Percentiles rank a stretch among this genome's conserved stretches.
These are phyloP conservation scores for Cosmia trapezina DNA, from an alignment of 2,888 invertebrate species.

Conservation along the genomic window DNA sequence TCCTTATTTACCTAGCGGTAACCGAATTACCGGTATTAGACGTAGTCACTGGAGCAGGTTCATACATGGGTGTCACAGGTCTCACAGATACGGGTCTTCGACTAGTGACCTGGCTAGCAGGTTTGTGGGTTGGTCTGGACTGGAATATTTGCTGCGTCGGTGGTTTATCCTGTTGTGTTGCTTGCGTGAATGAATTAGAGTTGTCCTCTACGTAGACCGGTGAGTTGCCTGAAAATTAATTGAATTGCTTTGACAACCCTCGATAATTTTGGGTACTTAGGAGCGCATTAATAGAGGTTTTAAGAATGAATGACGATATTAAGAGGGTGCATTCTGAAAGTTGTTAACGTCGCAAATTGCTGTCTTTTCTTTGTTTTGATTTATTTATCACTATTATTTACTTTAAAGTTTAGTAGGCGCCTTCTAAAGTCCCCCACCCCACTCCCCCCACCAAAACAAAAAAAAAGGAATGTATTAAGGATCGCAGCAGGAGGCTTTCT, in stretches of 20 bases:
- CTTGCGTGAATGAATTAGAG: slow-evolving; percentile 1
- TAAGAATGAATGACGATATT: background rate
- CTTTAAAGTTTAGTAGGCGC: too few relatives aligned
- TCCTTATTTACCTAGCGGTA: slow-evolving; percentile 18
- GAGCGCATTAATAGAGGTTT: background rate
- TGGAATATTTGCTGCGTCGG: slow-evolving; percentile 39
- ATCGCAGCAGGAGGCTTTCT: background rate
- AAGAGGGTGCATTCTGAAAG: background rate
- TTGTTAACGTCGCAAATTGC: background rate
- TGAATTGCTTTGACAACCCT: background rate
- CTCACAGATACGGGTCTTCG: slow-evolving; percentile 22
- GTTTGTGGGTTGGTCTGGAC: slow-evolving; percentile 22
- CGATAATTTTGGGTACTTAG: background rate
- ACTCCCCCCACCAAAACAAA: too few relatives aligned
- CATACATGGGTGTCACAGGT: slow-evolving; percentile 30
- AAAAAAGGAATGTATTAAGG: background rate
- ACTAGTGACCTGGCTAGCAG: background rate
- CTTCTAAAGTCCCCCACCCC: too few relatives aligned
- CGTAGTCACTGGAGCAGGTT: background rate
- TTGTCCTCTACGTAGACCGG: slow-evolving; percentile 28
- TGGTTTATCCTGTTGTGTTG: slow-evolving; percentile 24
- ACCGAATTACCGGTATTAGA: background rate
- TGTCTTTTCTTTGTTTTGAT: too few relatives aligned
- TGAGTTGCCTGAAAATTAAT: slow-evolving; percentile 32
- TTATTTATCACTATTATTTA: too few relatives aligned